phyloP scores from a whole-genome alignment of 2,888 invertebrate genomes.

The Lomographa bimaculata region DNA sequence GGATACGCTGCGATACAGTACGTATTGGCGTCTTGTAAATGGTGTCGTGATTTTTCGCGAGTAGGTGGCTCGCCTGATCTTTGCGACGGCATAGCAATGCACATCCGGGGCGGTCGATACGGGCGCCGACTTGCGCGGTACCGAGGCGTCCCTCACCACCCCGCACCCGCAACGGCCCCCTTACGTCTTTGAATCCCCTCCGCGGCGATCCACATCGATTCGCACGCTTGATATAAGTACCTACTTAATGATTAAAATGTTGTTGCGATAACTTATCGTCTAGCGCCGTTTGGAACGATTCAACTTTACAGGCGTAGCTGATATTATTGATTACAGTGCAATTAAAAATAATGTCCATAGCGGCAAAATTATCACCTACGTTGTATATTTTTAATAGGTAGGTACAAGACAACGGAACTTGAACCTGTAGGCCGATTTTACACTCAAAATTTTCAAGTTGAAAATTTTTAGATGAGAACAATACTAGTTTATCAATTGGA shows the following conservation, averaged over 20 bases:
- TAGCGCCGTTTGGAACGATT: not conserved
- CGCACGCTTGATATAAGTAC: conserved; percentile 65
- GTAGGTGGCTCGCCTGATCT: conserved; percentile 68
- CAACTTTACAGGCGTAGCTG: not conserved
- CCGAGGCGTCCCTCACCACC: conserved; percentile 57
- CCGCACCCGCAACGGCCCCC: conserved; percentile 49
- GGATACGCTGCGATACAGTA: not conserved
- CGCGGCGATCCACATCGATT: conserved; percentile 71
- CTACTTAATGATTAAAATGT: conserved; percentile 45
- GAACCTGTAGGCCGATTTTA: too few species aligned
- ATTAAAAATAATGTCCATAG: too few species aligned
- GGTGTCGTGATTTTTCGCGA: conserved; percentile 48
- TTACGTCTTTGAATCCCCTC: conserved; percentile 56
- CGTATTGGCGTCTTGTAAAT: not conserved
- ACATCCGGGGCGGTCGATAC: conserved; percentile 82
- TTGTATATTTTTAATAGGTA: too few species aligned
- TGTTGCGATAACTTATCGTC: conserved; percentile 1
- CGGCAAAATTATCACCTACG: too few species aligned
- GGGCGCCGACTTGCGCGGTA: conserved; percentile 75
- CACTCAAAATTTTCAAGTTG: too few species aligned
- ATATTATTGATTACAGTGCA: too few species aligned
- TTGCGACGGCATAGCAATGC: conserved; percentile 70
- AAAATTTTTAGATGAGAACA: too few species aligned
- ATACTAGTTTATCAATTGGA: too few species aligned
- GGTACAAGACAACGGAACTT: too few species aligned